Base-by-base conservation (phyloP, 23 tunicate genomes). In the Clavelina lepadiformis region DNA sequence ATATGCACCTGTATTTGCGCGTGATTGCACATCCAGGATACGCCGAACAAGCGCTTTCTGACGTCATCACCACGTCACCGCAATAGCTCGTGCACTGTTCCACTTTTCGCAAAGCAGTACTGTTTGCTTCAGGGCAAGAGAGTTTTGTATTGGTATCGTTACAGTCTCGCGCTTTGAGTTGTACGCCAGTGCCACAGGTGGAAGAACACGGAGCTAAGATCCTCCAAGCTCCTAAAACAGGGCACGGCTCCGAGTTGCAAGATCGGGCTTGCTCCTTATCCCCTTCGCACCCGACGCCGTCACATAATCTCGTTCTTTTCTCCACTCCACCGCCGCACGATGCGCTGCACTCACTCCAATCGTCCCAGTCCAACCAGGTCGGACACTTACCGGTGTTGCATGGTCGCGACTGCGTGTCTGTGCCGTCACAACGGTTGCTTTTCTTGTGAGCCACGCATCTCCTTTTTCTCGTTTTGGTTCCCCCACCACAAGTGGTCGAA, bases 401-500 rank as follows among this genome's bases (percentile, higher is more conserved):
- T n/a, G n/a, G n/a, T n/a, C n/a, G n/a, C n/a, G n/a, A n/a, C n/a
- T n/a, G n/a, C n/a, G n/a, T n/a, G n/a, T n/a, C n/a, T n/a, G n/a
- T n/a, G n/a, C n/a, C n/a, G n/a, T n/a, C n/a, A 13, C 61, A 56
- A 34, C 30, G 5, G 29, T 23, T 34, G 31, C n/a, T 3, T 4
- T 15, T 33, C 23, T 56, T 56, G 61, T 56, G 30, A 2, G 31
- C 28, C 34, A 56, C 61, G 30, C 61, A 56, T 23, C 61, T 33
- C 1, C 61, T 3, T 2, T 19, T 26, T 7, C 61, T 56, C 26
- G 29, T 61, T 3, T 46, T 31, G 8, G 30, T n/a, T 5, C 67
- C 67, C 13, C 67, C 67, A 23, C 67, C 67, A 21, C 67, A 61
- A 35, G 46, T 25, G 46, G 3, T 35, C 3, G 67, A 61, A 46